Conservation (phyloP, 2,888 invertebrate genomes). For the Cheilosia impressa region DNA sequence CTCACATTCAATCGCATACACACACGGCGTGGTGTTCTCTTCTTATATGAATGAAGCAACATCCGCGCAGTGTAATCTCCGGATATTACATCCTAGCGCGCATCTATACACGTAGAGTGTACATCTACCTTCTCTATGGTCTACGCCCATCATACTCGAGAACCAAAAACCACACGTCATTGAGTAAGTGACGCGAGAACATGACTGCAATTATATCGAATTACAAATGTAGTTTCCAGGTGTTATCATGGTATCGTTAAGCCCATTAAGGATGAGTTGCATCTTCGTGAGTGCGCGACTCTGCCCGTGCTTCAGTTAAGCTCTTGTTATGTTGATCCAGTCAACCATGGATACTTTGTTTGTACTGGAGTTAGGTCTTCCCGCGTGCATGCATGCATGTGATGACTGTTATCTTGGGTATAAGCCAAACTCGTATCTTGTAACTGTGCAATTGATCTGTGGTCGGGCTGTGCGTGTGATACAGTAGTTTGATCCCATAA, state of each 20-base stretch:
- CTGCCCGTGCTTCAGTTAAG: conserved; percentile 1
- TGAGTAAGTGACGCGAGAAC: conserved; percentile 60
- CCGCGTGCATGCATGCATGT: conserved; percentile 15
- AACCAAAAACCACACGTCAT: conserved; percentile 33
- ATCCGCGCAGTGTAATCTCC: conserved; percentile 51
- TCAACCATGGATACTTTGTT: conserved; percentile 32
- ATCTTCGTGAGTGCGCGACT: conserved; percentile 20
- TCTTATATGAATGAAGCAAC: conserved; percentile 16
- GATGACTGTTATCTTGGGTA: conserved; percentile 9
- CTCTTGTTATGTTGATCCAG: conserved; percentile 31
- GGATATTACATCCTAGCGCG: conserved; percentile 57
- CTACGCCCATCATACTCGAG: conserved; percentile 3
- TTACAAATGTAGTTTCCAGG: conserved; percentile 70
- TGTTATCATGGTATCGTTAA: conserved; percentile 64
- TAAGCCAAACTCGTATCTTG: conserved; percentile 20
- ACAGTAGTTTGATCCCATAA: conserved; percentile 46
- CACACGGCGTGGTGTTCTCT: neutral
- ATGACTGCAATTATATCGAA: conserved; percentile 69
- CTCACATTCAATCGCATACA: conserved; percentile 41
- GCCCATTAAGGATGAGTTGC: conserved; percentile 54
- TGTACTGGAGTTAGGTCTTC: conserved; percentile 25
- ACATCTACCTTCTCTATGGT: conserved; percentile 10
- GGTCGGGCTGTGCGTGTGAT: conserved; percentile 46
- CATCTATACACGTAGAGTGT: conserved; percentile 13
- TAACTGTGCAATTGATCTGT: conserved; percentile 29